Evolutionary conservation across 2,797 vertebrate genomes (phyloP).

Genomic region (Corythornis leucogaster): DNA sequence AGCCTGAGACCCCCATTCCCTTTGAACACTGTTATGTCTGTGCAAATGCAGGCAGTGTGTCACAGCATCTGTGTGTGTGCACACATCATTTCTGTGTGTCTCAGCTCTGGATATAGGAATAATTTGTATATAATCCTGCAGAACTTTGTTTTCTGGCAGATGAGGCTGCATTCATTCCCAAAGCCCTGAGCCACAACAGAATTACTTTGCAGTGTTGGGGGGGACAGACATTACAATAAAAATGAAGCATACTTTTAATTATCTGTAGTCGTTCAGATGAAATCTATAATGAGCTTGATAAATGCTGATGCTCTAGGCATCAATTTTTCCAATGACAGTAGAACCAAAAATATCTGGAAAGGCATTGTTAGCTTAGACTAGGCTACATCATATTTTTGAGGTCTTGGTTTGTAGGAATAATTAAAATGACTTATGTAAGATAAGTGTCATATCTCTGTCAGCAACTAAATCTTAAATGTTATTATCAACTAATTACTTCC

Average conservation of each 20-base stretch:
- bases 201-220: slow-evolving; percentile 18
- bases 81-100: neutral
- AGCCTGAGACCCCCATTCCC: neutral
- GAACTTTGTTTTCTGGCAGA: slow-evolving; percentile 39
- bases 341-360: slow-evolving; percentile 44
- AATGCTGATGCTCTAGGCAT: slow-evolving; percentile 61
- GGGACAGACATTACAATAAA: slow-evolving; percentile 37
- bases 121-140: neutral
- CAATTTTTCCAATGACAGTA: slow-evolving; percentile 44
- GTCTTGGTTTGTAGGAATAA: slow-evolving; percentile 54
- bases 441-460: slow-evolving; percentile 64
- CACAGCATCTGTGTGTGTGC: neutral
- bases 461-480: slow-evolving; percentile 62
- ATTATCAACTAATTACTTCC: slow-evolving; percentile 65
- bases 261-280: slow-evolving; percentile 56
- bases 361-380: slow-evolving; percentile 47
- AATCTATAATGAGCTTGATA: slow-evolving; percentile 66
- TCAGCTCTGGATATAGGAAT: neutral
- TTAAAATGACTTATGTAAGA: slow-evolving; percentile 65
- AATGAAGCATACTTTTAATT: slow-evolving; percentile 69
- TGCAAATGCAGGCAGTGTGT: neutral
- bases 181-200: slow-evolving; percentile 24
- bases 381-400: slow-evolving; percentile 50
- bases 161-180: slow-evolving; percentile 2
- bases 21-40: neutral